Percentiles rank a stretch among this genome's conserved stretches.
Conservation (phyloP, 2,797 vertebrate genomes). For the Tauraco hartlaubi region DNA sequence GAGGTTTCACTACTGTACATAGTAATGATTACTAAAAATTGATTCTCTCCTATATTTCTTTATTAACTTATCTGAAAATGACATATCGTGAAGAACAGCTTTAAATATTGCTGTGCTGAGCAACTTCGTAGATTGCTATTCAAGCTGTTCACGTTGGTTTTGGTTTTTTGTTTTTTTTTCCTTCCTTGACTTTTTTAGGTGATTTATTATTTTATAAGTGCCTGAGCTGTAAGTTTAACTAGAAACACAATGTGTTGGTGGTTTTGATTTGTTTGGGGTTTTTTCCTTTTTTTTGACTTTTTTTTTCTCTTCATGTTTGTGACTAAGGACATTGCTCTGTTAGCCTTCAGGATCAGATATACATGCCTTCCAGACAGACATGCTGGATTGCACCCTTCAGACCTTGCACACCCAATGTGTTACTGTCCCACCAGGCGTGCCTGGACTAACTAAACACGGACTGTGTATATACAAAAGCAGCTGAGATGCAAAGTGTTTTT, state of each 20-base stretch:
- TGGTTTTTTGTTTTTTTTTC: background rate
- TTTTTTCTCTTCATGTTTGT: background rate
- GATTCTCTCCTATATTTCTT: slow-evolving; percentile 74
- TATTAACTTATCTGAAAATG: slow-evolving; percentile 80
- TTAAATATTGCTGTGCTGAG: slow-evolving; percentile 70
- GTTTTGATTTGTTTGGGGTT: too few species aligned
- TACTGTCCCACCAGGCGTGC: background rate
- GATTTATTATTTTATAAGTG: slow-evolving; percentile 64
- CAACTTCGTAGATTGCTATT: slow-evolving; percentile 77
- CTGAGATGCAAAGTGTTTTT: background rate
- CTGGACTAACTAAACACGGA: background rate
- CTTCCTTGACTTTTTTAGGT: slow-evolving; percentile 60
- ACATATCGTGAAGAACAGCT: slow-evolving; percentile 72
- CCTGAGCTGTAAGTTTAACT: slow-evolving; percentile 7
- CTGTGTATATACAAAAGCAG: background rate
- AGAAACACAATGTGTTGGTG: background rate
- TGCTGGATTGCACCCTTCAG: background rate
- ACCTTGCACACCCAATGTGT: background rate
- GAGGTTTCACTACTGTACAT: slow-evolving; percentile 74
- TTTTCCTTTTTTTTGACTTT: too few species aligned
- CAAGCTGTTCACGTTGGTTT: slow-evolving; percentile 41
- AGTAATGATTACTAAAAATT: slow-evolving; percentile 80
- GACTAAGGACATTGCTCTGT: background rate
- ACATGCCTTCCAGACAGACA: background rate
- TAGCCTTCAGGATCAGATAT: background rate